Evolutionary conservation across 2,113 vertebrate species (phyloP).

Genomic region (Gorsachius goisagi): DNA sequence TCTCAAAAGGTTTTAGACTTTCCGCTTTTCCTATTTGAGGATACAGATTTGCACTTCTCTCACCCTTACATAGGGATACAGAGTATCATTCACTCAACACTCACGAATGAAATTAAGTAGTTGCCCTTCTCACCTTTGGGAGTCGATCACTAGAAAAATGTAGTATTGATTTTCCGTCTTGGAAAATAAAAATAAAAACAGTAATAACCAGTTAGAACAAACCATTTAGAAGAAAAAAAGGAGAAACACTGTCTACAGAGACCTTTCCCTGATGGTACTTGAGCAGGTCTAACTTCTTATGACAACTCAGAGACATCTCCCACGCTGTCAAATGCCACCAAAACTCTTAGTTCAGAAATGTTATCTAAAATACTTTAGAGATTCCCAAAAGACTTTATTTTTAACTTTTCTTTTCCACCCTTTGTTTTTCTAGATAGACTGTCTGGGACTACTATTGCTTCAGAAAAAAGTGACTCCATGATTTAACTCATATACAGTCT

Average conservation of each 20-base stretch:
- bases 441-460: background rate
- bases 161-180: background rate
- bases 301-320: background rate
- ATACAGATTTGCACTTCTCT: background rate
- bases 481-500: background rate
- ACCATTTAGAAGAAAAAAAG: background rate
- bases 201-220: background rate
- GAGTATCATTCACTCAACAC: background rate
- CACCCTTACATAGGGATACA: background rate
- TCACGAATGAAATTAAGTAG: background rate
- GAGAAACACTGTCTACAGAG: background rate
- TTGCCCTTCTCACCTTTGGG: background rate
- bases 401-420: background rate
- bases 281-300: background rate
- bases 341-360: background rate
- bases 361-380: background rate
- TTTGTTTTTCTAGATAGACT: background rate
- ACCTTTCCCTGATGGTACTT: background rate
- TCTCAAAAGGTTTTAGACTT: background rate
- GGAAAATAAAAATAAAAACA: background rate
- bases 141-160: background rate
- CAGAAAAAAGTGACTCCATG: background rate
- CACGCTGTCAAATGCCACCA: background rate
- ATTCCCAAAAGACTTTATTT: background rate
- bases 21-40: background rate